phyloP scores from a whole-genome alignment of 2,113 vertebrate genomes.

The Larimichthys polyactis region DNA sequence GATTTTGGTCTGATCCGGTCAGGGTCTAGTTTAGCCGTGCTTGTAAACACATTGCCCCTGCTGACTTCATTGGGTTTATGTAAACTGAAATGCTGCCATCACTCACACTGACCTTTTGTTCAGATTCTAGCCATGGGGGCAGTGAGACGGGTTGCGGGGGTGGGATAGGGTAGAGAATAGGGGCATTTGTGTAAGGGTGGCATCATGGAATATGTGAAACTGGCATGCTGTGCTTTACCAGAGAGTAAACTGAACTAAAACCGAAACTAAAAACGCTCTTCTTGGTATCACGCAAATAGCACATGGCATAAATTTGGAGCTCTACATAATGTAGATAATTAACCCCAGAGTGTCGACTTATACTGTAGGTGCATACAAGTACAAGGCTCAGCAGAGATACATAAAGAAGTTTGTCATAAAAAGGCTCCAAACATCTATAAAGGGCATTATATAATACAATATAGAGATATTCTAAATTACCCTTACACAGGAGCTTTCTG shows the following conservation, averaged over 20 bases:
- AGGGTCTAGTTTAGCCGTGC: slow-evolving; percentile 34
- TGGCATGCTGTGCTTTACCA: slow-evolving; percentile 7
- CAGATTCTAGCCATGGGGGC: slow-evolving; percentile 32
- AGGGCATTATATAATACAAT: background rate
- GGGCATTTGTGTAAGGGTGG: slow-evolving; percentile 38
- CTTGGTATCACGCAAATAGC: background rate
- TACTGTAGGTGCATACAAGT: background rate
- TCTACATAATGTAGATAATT: slow-evolving; percentile 7
- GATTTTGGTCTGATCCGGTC: slow-evolving; percentile 35
- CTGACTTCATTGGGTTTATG: slow-evolving; percentile 56
- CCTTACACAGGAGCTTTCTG: background rate
- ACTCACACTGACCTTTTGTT: slow-evolving; percentile 63
- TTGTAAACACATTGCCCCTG: slow-evolving; percentile 51
- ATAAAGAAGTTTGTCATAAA: background rate
- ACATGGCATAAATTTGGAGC: background rate
- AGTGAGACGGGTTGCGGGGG: background rate
- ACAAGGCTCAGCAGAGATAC: background rate
- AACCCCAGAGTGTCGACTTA: background rate
- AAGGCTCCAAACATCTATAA: background rate
- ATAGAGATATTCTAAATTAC: too few relatives aligned
- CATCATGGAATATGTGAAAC: slow-evolving; percentile 25
- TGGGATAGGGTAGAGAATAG: slow-evolving; percentile 19
- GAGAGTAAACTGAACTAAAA: background rate
- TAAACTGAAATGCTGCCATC: slow-evolving; percentile 51
- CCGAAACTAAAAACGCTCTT: background rate